These are phyloP conservation scores for Pogonognathellus flavescens DNA, from an alignment of 1,140 invertebrate genomes.

Conservation along the genomic window DNA sequence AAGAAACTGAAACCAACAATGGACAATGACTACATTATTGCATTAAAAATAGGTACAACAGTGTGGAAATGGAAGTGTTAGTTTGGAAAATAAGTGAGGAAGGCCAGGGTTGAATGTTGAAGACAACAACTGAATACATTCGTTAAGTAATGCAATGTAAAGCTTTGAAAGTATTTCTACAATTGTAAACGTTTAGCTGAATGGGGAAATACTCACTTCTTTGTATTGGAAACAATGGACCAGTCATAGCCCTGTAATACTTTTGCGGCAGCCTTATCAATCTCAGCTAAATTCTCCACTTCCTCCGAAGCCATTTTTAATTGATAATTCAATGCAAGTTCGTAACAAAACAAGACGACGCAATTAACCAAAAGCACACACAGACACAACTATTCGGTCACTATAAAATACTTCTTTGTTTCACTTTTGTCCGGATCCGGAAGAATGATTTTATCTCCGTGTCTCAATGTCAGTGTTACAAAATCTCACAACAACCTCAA, in stretches of 20 bases:
- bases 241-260: slow-evolving; percentile 67
- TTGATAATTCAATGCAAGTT: slow-evolving; percentile 7
- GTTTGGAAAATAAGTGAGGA: slow-evolving; percentile 14
- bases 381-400: not conserved
- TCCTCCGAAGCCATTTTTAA: slow-evolving; percentile 60
- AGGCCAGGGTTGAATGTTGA: slow-evolving; percentile 25
- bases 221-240: slow-evolving; percentile 66
- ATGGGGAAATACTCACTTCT: slow-evolving; percentile 64
- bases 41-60: not conserved
- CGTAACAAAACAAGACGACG: not conserved
- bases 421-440: not conserved
- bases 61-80: not conserved
- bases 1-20: not conserved
- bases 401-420: not conserved
- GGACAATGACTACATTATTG: slow-evolving; percentile 24
- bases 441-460: not conserved
- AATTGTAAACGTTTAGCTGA: not conserved
- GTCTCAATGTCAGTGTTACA: too few species aligned
- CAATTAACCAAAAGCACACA: not conserved
- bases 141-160: slow-evolving; percentile 23
- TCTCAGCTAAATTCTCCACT: slow-evolving; percentile 64
- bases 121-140: not conserved
- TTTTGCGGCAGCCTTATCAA: slow-evolving; percentile 67
- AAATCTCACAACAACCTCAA: too few species aligned
- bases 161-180: slow-evolving; percentile 5